Evolutionary conservation across 2,888 invertebrate genomes (phyloP), one percentile per base, ranked within the genome.

Genomic region (Nomada flava): DNA sequence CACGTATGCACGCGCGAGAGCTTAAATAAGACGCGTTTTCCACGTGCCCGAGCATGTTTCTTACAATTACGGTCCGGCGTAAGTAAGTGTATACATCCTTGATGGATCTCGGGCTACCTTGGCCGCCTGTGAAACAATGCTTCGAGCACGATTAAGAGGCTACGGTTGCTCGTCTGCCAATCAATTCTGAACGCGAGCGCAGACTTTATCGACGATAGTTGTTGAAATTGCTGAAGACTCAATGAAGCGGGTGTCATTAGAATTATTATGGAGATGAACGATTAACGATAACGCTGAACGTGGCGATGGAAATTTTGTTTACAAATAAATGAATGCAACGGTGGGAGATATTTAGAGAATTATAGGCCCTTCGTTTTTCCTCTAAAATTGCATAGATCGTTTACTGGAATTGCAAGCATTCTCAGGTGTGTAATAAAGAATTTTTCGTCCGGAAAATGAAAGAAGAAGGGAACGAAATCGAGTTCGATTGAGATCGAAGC

Each of bases 11-110:
- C 55, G 70, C 76, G 71, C 79, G 68, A 44, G 71, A 47, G 64
- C 75, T 81, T 79, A 77, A 85, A 67, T 75, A 76, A 76, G 70
- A 87, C 79, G 85, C 80, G 71, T 67, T 83, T 80, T 87, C 76
- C 85, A 86, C 83, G 78, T 80, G 85, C 73, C 50, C 79, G 79
- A 68, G 62, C 80, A 71, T 13, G 64, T 72, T 84, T 78, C 83
- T 74, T 75, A 72, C 75, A 44, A 87, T 73, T 55, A 53, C 63
- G 13, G 47, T 20, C 57, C 26, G 20, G 78, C 64, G 47, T 82
- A 70, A 82, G 57, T 36, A 64, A 26, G 52, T 13, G 26, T 55
- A 73, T 57, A 52, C 44, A 67, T 36, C 73, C 73, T 73, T 73
- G 73, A 73, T 73, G 57, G 53, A 72, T 64, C 52, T 26, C 47